Evolutionary conservation across 2,888 invertebrate species (phyloP).

Genomic region (Caprella mutica): DNA sequence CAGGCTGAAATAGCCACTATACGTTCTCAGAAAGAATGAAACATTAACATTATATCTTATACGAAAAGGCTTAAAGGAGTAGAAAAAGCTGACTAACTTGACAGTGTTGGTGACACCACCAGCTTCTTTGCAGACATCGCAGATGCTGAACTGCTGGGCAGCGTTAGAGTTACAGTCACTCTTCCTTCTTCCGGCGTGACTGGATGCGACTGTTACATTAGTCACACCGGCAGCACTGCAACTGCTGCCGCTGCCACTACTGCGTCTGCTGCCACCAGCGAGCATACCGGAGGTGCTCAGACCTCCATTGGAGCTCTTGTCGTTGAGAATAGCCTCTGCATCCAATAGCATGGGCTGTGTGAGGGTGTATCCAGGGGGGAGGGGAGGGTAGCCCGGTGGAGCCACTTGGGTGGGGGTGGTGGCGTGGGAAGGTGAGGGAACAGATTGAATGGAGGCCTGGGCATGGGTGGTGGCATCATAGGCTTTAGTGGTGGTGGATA

Average conservation of each 20-base stretch:
- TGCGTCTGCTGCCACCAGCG: background rate
- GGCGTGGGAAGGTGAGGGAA: background rate
- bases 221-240: too few species aligned
- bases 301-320: background rate
- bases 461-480: background rate
- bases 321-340: background rate
- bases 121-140: constrained; percentile 30
- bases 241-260: background rate
- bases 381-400: constrained; percentile 29
- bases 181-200: too few species aligned
- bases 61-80: background rate
- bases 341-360: constrained; percentile 27
- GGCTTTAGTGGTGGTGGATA: background rate
- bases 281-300: background rate
- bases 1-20: too few species aligned
- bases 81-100: constrained; percentile 15
- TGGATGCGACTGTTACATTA: too few species aligned
- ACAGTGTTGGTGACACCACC: constrained; percentile 30
- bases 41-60: too few species aligned
- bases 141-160: constrained; percentile 28
- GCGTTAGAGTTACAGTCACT: constrained; percentile 15
- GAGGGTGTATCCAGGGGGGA: constrained; percentile 31
- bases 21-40: too few species aligned
- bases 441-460: background rate
- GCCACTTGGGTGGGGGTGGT: constrained; percentile 4